Evolutionary conservation across 2,888 invertebrate genomes (phyloP).

Genomic region (Platycheirus albimanus): DNA sequence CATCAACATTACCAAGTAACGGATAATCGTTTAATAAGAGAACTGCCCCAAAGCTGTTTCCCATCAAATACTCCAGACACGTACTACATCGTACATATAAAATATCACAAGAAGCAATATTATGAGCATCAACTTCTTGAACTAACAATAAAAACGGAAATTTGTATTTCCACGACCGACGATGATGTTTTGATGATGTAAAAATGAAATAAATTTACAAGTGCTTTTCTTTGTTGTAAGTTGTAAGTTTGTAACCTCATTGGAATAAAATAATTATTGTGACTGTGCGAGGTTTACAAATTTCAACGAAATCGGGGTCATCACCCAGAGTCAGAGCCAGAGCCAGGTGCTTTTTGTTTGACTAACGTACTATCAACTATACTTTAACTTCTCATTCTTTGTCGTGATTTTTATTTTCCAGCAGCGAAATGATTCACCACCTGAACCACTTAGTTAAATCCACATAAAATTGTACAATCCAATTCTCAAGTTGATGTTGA

Average conservation of each 20-base stretch:
- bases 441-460: slow-evolving; percentile 17
- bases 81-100: too few relatives aligned
- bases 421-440: slow-evolving; percentile 21
- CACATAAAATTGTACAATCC: slow-evolving; percentile 18
- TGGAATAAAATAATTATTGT: neutral
- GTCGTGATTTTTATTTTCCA: slow-evolving; percentile 27
- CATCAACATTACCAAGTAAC: slow-evolving; percentile 60
- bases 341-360: slow-evolving; percentile 29
- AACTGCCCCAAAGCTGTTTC: slow-evolving; percentile 49
- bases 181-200: slow-evolving; percentile 26
- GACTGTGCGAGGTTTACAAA: slow-evolving; percentile 8
- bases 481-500: slow-evolving; percentile 1
- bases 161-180: slow-evolving; percentile 22
- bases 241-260: too few relatives aligned
- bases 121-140: neutral
- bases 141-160: slow-evolving; percentile 5
- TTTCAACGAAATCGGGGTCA: slow-evolving; percentile 60
- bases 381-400: neutral
- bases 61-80: slow-evolving; percentile 35
- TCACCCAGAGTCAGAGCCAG: slow-evolving; percentile 54
- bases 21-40: slow-evolving; percentile 57
- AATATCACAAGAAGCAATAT: neutral
- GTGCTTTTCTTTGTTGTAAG: slow-evolving; percentile 38
- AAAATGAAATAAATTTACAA: slow-evolving; percentile 48
- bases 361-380: neutral